Evolutionary conservation across 2,888 invertebrate species (phyloP).

Genomic region (Drosophila meridiana): DNA sequence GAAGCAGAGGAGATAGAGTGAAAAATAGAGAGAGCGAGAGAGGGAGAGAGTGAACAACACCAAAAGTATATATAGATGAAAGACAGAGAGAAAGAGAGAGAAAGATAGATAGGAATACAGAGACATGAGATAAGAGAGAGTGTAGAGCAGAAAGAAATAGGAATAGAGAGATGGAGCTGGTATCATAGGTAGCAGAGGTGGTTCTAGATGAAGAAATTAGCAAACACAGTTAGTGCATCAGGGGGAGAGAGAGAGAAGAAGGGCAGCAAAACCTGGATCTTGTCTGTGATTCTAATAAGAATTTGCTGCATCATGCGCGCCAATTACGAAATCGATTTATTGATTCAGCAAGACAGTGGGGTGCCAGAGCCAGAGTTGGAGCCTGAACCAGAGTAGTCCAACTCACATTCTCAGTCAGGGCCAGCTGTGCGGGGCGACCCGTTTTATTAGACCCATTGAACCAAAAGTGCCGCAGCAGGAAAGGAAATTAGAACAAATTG

Average conservation of each 20-base stretch:
- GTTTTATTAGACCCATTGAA: slow-evolving; percentile 42
- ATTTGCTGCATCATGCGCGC: slow-evolving; percentile 73
- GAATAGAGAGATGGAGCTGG: too few relatives aligned
- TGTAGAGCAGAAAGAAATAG: too few relatives aligned
- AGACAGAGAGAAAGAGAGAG: background rate
- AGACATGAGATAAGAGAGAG: background rate
- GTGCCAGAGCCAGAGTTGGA: slow-evolving; percentile 22
- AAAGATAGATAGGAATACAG: background rate
- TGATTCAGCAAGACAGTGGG: slow-evolving; percentile 35
- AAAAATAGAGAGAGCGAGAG: background rate
- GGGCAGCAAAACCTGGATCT: background rate
- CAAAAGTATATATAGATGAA: background rate
- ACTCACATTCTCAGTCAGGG: background rate
- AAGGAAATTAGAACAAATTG: slow-evolving; percentile 79
- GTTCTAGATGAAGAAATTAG: background rate
- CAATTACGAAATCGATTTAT: slow-evolving; percentile 56
- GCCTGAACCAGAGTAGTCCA: background rate
- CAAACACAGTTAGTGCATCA: background rate
- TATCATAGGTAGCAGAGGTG: too few relatives aligned
- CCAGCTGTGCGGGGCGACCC: slow-evolving; percentile 17
- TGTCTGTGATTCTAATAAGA: slow-evolving; percentile 38
- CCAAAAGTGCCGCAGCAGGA: slow-evolving; percentile 32
- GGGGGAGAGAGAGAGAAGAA: too few relatives aligned
- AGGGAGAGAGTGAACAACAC: background rate
- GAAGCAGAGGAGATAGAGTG: too few relatives aligned